Evolutionary conservation across 2,797 vertebrate species (phyloP).

Genomic region (Hippocampus kuda): DNA sequence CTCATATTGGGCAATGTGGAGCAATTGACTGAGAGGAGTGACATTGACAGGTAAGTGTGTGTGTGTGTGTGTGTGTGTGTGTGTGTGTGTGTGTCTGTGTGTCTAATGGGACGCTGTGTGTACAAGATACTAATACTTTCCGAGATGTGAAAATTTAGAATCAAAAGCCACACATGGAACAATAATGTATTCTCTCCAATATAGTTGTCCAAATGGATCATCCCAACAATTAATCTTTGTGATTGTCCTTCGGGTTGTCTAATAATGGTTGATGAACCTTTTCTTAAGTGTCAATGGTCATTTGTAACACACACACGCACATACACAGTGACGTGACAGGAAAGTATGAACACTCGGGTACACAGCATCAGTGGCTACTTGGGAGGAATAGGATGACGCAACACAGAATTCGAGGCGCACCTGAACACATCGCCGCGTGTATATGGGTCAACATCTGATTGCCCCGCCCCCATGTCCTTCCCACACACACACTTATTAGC

Average conservation of each 20-base stretch:
- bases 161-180: neutral
- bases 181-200: too few relatives aligned
- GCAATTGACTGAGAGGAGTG: slow-evolving; percentile 16
- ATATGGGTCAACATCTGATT: neutral
- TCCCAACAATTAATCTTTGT: neutral
- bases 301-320: neutral
- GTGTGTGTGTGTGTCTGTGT: neutral
- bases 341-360: slow-evolving; percentile 11
- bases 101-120: neutral
- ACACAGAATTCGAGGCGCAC: neutral
- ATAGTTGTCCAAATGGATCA: neutral
- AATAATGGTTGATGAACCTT: neutral
- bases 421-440: slow-evolving; percentile 7
- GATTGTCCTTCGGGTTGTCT: neutral
- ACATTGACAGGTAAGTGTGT: neutral
- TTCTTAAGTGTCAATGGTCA: neutral
- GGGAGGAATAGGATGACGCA: neutral
- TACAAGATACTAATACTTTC: neutral
- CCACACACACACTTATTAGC: neutral
- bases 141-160: neutral
- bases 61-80: neutral
- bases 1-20: slow-evolving; percentile 59
- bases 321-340: neutral
- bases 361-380: slow-evolving; percentile 59
- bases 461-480: too few relatives aligned